Conservation (phyloP, 1,140 invertebrate species). For the Ips typographus region DNA sequence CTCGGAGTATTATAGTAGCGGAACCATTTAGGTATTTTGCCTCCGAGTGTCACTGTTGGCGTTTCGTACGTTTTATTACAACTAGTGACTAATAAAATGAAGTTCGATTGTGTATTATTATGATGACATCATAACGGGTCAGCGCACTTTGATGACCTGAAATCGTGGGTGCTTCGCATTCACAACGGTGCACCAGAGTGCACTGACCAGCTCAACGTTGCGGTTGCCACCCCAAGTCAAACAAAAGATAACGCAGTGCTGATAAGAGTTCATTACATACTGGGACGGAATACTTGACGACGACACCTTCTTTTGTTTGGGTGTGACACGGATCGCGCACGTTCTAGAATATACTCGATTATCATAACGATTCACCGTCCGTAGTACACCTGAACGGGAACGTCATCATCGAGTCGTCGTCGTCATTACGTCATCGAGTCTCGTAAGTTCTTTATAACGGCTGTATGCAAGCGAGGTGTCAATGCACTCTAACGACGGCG, state of each 20-base stretch:
- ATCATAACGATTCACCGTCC: not conserved
- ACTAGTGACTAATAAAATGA: not conserved
- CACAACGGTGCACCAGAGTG: constrained; percentile 30
- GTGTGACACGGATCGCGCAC: constrained; percentile 5
- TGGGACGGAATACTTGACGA: not conserved
- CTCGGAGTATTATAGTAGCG: too few relatives aligned
- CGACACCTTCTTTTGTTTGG: constrained; percentile 16
- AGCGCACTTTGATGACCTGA: constrained; percentile 23
- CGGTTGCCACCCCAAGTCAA: constrained; percentile 10
- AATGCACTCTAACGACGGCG: not conserved
- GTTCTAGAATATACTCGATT: constrained; percentile 14
- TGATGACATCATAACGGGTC: constrained; percentile 17
- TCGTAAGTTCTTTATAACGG: not conserved
- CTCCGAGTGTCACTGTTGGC: too few relatives aligned
- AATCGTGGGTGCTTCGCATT: constrained; percentile 28
- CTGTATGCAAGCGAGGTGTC: constrained; percentile 7
- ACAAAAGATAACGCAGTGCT: constrained; percentile 9
- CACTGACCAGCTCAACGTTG: constrained; percentile 34
- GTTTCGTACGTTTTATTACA: too few relatives aligned
- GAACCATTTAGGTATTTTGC: too few relatives aligned
- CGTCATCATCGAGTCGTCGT: constrained; percentile 6
- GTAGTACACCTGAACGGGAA: constrained; percentile 1
- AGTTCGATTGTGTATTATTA: not conserved
- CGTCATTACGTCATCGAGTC: constrained; percentile 6
- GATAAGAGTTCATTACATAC: constrained; percentile 13